phyloP scores from a whole-genome alignment of 1,140 invertebrate genomes.

The Phymorhynchus buccinoides region DNA sequence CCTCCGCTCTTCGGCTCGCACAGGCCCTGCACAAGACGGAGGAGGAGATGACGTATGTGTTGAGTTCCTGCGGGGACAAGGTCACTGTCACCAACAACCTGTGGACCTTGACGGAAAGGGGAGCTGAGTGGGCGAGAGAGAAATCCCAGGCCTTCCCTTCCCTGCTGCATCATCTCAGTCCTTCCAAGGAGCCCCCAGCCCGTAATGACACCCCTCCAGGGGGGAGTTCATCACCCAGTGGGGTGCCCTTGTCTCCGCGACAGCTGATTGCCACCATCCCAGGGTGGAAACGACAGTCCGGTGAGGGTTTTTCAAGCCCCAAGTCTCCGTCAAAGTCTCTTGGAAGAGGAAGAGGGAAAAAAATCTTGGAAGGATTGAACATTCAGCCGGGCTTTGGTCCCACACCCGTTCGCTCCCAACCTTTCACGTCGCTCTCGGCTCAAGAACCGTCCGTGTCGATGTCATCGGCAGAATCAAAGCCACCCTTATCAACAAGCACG shows the following conservation, averaged over 20 bases:
- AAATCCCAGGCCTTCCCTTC: not conserved
- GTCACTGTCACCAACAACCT: not conserved
- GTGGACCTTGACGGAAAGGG: slow-evolving; percentile 26
- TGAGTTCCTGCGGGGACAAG: not conserved
- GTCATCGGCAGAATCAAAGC: not conserved
- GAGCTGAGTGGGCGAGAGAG: not conserved
- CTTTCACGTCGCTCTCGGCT: not conserved
- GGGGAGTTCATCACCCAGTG: not conserved
- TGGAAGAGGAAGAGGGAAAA: not conserved
- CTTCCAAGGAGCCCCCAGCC: not conserved
- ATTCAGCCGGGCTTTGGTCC: not conserved
- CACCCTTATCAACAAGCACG: not conserved
- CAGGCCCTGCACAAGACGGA: not conserved
- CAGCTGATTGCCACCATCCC: not conserved
- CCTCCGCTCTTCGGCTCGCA: not conserved
- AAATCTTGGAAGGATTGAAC: not conserved
- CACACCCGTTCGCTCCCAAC: not conserved
- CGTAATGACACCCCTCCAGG: not conserved
- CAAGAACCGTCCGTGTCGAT: too few relatives aligned
- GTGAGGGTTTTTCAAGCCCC: not conserved
- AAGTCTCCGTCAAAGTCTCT: not conserved
- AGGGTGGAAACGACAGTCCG: not conserved
- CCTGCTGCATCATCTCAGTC: not conserved
- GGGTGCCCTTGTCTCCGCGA: not conserved
- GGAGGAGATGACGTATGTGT: not conserved